Evolutionary conservation across 2,113 vertebrate species (phyloP), one percentile per base, ranked within the genome.

Genomic region (Bolborhynchus lineola): DNA sequence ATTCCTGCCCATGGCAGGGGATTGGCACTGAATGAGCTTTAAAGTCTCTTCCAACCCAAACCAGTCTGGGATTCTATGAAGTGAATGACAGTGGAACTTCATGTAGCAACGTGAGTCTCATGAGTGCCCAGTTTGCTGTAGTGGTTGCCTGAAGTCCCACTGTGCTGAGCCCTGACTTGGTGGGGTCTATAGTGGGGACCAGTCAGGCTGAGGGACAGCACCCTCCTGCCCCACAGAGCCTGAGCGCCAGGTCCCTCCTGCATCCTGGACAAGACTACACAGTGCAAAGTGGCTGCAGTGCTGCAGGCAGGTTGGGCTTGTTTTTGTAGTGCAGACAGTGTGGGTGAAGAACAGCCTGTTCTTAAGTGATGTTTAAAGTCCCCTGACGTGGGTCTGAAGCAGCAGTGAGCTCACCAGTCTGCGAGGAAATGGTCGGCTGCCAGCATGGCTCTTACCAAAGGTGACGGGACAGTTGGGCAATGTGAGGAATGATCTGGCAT

Each of bases 391-490:
- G 49, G 47, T 86, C 49, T 64, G 90, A 52, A 84, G 93, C 16
- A 8, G 72, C 8, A 1, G 10, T 70, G 83, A 94, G 80, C 82
- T 95, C 93, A 70, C 55, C 79, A 4, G 68, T 44, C 86, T 91
- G 88, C 0, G 4, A 97, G 95, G 97, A 98, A 96, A 84, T 25
- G 35, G 28, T 63, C 6, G 16, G 79, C 95, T 97, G 95, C 76
- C 97, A 62, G 53, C 90, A 67, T 10, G 9, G 75, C 92, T 96
- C 69, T 55, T 29, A 67, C 71, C 86, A 41, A 74, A 97, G 86
- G 90, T 92, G 94, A 44, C 64, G 16, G 82, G 62, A 71, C 68
- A 64, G 24, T 35, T 69, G 41, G 60, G 86, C 76, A 67, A 19
- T 0, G 15, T 6, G 57, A 85, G 57, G 71, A 93, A 85, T 7